These are phyloP conservation scores for Aulostomus chinensis DNA, from an alignment of 2,797 vertebrate species.

Conservation along the genomic window DNA sequence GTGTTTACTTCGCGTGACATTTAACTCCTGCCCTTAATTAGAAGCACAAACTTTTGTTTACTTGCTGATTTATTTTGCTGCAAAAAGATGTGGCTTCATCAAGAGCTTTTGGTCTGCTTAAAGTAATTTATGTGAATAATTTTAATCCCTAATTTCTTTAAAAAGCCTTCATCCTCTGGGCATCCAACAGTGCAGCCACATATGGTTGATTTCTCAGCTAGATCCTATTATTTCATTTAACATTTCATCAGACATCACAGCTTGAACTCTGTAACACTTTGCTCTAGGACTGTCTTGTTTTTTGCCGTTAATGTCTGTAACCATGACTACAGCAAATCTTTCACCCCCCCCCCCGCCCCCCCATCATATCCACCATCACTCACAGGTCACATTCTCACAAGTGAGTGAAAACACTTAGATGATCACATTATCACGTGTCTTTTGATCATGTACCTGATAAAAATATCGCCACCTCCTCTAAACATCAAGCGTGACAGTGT, in stretches of 20 bases:
- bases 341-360: conserved; percentile 31
- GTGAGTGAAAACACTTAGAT: conserved; percentile 8
- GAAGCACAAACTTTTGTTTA: conserved; percentile 27
- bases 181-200: conserved; percentile 49
- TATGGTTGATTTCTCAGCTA: conserved; percentile 63
- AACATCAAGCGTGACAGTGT: conserved; percentile 7
- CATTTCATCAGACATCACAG: conserved; percentile 77
- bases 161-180: conserved; percentile 35
- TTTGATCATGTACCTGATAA: conserved; percentile 34
- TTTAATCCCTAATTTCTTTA: conserved; percentile 48
- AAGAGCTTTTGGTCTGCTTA: conserved; percentile 32
- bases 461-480: neutral
- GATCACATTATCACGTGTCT: neutral
- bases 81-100: conserved; percentile 48
- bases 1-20: conserved; percentile 41
- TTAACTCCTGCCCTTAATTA: conserved; percentile 35
- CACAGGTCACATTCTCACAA: conserved; percentile 38
- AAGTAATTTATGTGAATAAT: conserved; percentile 66
- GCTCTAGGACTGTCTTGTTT: conserved; percentile 52
- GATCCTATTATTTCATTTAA: conserved; percentile 70
- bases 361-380: conserved; percentile 36
- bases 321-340: conserved; percentile 64
- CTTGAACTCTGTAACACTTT: conserved; percentile 59
- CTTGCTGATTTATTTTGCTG: conserved; percentile 33
- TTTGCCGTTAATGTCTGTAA: conserved; percentile 38